Evolutionary conservation across 2,888 invertebrate species (phyloP), one percentile per base, ranked within the genome.

Genomic region (Euplagia quadripunctaria): DNA sequence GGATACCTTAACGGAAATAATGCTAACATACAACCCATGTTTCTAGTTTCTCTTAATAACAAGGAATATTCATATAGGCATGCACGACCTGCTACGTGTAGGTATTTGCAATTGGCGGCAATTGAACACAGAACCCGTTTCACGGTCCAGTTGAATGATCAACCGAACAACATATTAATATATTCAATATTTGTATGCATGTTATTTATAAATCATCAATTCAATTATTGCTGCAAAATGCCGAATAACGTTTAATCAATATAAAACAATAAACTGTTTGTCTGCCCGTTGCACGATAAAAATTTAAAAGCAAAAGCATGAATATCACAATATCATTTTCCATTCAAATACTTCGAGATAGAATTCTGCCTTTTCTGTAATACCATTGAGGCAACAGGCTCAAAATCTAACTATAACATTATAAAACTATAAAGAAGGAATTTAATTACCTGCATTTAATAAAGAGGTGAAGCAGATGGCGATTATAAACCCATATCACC

Each of bases 311-410:
- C 66, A 67, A 63, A 71, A 81, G 75, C 66, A 68, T 70, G 70
- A 78, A 77, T 75, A 72, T 46, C 66, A 68, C 70, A 74, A 71
- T 75, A 79, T 80, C 81, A 82, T 85, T 86, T 88, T 86, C 84
- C 86, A 82, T 84, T 81, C 83, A 85, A 87, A 87, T 84, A 83
- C 82, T 75, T 82, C 84, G 85, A 87, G 87, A 85, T 82, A 83
- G 71, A 78, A 84, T 83, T 80, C 83, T 75, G 80, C 85, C 85
- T 85, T 86, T 85, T 79, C 78, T 82, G 71, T 84, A 82, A 84
- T 84, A 87, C 78, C 77, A 82, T 78, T 82, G 80, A 80, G 75
- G 77, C 82, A 46, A 82, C 78, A 75, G 81, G 75, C 76, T 82
- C 80, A 80, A 83, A 85, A 82, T 73, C 81, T 79, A 0, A 31